Conservation (phyloP, 1,140 invertebrate species). For the Drosophila carrolli region DNA sequence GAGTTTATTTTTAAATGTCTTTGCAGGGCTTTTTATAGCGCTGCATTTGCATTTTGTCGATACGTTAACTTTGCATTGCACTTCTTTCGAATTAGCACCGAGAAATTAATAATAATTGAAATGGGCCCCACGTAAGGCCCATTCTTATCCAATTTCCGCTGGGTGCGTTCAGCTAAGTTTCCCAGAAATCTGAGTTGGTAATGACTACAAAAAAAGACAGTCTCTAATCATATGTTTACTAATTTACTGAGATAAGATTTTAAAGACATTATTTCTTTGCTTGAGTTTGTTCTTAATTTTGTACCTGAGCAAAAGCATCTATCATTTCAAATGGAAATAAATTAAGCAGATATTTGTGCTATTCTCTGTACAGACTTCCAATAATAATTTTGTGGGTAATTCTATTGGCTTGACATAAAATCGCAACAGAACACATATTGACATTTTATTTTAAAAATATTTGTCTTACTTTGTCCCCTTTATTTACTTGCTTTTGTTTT, state of each 20-base stretch:
- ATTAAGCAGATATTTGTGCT: too few species aligned
- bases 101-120: slow-evolving; percentile 38
- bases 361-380: not conserved
- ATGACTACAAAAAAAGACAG: not conserved
- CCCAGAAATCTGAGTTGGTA: slow-evolving; percentile 13
- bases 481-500: slow-evolving; percentile 20
- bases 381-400: not conserved
- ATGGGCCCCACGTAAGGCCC: slow-evolving; percentile 48
- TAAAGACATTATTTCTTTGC: not conserved
- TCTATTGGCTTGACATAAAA: slow-evolving; percentile 14
- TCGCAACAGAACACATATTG: slow-evolving; percentile 24
- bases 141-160: slow-evolving; percentile 38
- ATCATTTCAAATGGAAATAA: too few species aligned
- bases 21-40: slow-evolving; percentile 61
- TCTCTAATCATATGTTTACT: slow-evolving; percentile 12
- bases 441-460: slow-evolving; percentile 25
- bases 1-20: slow-evolving; percentile 69
- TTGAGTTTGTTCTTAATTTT: too few species aligned
- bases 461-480: slow-evolving; percentile 17
- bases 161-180: slow-evolving; percentile 1
- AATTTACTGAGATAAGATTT: slow-evolving; percentile 17
- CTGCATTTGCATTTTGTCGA: slow-evolving; percentile 44
- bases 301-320: too few species aligned
- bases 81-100: slow-evolving; percentile 37
- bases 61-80: slow-evolving; percentile 41